These are phyloP conservation scores for Esox niger DNA, from an alignment of 2,113 vertebrate genomes.

Conservation along the genomic window DNA sequence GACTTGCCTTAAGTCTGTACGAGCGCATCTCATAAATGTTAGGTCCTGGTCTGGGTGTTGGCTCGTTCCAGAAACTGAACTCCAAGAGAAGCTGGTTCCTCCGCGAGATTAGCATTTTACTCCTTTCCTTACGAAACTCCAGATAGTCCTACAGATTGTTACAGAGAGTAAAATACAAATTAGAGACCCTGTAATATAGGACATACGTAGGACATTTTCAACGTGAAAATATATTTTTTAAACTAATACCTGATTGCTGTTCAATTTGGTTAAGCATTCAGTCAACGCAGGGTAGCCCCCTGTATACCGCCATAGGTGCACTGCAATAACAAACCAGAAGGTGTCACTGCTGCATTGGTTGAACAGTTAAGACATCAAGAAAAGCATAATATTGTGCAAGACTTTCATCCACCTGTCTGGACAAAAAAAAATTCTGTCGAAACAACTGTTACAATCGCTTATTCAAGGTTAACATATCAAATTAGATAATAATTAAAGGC, in stretches of 20 bases:
- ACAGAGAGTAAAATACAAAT: not conserved
- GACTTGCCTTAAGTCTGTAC: constrained; percentile 84
- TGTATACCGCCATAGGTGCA: constrained; percentile 93
- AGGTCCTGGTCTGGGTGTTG: constrained; percentile 81
- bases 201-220: not conserved
- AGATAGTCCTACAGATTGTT: constrained; percentile 77
- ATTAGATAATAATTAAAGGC: not conserved
- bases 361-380: not conserved
- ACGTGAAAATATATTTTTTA: not conserved
- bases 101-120: constrained; percentile 88
- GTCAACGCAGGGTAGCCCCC: constrained; percentile 91
- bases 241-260: constrained; percentile 79
- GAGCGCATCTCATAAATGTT: constrained; percentile 92
- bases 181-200: not conserved
- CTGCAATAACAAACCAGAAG: constrained; percentile 71
- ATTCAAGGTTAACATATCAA: not conserved
- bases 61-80: constrained; percentile 98
- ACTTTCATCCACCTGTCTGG: not conserved
- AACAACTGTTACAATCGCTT: too few relatives aligned
- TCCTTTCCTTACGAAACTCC: constrained; percentile 85
- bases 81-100: constrained; percentile 92
- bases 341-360: constrained; percentile 53
- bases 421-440: not conserved
- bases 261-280: constrained; percentile 87
- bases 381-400: not conserved